Base-by-base conservation (phyloP, 2,888 invertebrate genomes). In the Nematopogon swammerdamellus region DNA sequence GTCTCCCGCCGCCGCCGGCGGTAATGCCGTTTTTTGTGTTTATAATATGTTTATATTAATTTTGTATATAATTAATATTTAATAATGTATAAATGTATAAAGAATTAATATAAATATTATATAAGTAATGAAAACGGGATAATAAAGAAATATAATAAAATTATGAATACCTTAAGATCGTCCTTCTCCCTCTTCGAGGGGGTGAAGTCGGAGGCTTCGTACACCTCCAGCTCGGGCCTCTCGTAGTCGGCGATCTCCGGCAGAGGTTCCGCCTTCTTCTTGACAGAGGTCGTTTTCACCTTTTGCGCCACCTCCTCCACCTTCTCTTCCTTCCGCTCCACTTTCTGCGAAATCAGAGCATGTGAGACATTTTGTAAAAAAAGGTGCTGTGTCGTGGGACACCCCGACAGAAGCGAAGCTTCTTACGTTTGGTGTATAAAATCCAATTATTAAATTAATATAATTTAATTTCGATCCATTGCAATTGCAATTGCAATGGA, bases 201-300 rank as follows among this genome's bases (percentile, higher is more conserved):
- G 45, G 73, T 80, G 42, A 80, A 80, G 8, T 81, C 76, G 2
- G 76, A 72, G 54, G 82, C 80, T 65, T 88, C 86, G 59, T 84
- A 88, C 67, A 83, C 84, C 62, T 89, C 89, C 51, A 89, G 77
- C 2, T 84, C 86, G 2, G 90, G 86, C 56, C 89, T 82, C 29
- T 91, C 91, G 61, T 91, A 91, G 65, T 91, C 91, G 10, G 87
- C 82, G 49, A 85, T 79, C 68, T 85, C 84, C 2, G 85, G 85
- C 20, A 85, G 65, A 18, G 83, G 84, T 57, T 82, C 81, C 6
- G 79, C 80, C 68, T 82, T 84, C 64, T 79, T 79, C 57, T 73
- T 81, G 48, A 71, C 68, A 47, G 76, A 68, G 19, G 75, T 70
- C 16, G 73, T 60, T 57, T 80, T 79, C 43, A 74, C 77, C 52